These are phyloP conservation scores for Eudyptes chrysolophus DNA, from an alignment of 2,113 vertebrate species.

Conservation along the genomic window DNA sequence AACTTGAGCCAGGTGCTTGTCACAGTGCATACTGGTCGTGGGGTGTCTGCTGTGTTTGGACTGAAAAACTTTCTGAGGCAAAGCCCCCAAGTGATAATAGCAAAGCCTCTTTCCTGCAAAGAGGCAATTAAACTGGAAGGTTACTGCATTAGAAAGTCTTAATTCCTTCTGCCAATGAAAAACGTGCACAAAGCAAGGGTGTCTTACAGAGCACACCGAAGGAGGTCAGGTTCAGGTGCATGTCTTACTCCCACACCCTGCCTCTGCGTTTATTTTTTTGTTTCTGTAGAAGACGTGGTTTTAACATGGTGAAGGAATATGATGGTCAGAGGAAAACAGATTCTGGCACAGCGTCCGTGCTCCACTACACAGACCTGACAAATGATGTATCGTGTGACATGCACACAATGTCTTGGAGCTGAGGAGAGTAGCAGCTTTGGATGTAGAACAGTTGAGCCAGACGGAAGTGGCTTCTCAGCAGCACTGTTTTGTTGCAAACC, in stretches of 20 bases:
- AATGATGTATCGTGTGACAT: rapidly evolving
- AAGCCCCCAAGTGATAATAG: not conserved
- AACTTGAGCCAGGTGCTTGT: not conserved
- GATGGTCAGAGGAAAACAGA: not conserved
- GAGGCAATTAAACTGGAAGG: not conserved
- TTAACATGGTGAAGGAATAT: not conserved
- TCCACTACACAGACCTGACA: rapidly evolving
- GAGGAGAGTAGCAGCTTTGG: not conserved
- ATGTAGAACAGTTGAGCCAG: not conserved
- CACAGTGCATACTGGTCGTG: no score
- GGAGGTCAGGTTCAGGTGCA: not conserved
- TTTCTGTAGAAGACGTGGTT: not conserved
- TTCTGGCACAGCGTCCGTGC: rapidly evolving
- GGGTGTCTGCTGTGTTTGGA: not conserved
- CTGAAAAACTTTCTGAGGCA: not conserved
- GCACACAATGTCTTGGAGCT: rapidly evolving
- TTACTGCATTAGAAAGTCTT: not conserved
- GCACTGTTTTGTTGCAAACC: not conserved
- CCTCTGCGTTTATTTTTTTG: rapidly evolving
- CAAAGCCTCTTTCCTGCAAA: not conserved
- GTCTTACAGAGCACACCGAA: not conserved
- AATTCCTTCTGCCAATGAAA: not conserved
- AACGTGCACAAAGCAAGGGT: rapidly evolving
- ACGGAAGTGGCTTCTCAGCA: not conserved
- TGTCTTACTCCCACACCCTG: not conserved